Evolutionary conservation across 2,797 vertebrate species (phyloP).

Genomic region (Megaceryle alcyon): DNA sequence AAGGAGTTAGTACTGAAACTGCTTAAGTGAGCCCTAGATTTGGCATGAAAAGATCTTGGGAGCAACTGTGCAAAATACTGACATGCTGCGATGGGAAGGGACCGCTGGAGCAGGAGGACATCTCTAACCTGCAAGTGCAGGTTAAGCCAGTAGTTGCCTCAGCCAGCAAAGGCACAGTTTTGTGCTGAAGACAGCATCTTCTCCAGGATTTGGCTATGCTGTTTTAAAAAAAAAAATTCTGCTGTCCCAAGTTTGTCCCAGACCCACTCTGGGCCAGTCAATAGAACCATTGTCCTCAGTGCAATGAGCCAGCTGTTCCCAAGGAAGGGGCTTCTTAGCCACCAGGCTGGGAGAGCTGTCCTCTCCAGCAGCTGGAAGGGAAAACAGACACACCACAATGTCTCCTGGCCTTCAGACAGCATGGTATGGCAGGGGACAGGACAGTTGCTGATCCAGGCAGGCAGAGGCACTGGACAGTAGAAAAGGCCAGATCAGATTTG

Average conservation of each 20-base stretch:
- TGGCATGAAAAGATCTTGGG: not conserved
- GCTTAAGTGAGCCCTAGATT: not conserved
- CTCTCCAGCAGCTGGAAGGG: accelerated
- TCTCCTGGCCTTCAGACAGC: not conserved
- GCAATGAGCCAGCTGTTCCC: not conserved
- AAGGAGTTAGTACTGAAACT: not conserved
- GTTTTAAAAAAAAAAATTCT: not conserved
- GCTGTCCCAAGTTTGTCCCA: not conserved
- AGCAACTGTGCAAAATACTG: not conserved
- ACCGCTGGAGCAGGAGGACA: not conserved
- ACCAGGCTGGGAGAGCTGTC: not conserved
- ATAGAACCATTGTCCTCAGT: too few relatives aligned
- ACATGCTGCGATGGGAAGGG: not conserved
- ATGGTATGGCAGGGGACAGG: not conserved
- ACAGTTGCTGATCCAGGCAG: not conserved
- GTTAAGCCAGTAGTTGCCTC: not conserved
- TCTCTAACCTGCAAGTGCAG: accelerated
- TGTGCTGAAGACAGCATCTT: not conserved
- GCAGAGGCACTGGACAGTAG: not conserved
- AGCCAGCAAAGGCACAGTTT: not conserved
- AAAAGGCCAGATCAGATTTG: not conserved
- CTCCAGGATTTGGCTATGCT: not conserved
- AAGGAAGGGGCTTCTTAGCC: not conserved
- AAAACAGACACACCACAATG: not conserved
- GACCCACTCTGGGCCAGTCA: not conserved